phyloP scores from a whole-genome alignment of 1,140 invertebrate genomes.

The Rhopalosiphum maidis region DNA sequence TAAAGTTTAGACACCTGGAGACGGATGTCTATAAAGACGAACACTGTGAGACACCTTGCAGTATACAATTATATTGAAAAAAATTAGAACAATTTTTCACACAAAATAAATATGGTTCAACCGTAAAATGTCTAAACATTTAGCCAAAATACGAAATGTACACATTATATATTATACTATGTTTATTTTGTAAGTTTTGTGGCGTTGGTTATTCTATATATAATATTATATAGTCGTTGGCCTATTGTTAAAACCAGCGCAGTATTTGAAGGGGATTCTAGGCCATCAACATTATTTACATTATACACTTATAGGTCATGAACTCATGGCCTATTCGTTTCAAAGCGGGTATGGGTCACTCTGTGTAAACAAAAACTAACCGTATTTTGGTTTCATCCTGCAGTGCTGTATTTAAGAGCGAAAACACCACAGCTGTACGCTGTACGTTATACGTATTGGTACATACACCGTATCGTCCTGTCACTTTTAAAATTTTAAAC shows the following conservation, averaged over 20 bases:
- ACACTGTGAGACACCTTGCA: not conserved
- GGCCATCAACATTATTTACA: conserved; percentile 10
- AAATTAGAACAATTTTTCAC: not conserved
- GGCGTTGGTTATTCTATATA: not conserved
- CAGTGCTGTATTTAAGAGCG: not conserved
- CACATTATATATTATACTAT: not conserved
- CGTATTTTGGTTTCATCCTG: not conserved
- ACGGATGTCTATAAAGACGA: not conserved
- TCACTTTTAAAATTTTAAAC: not conserved
- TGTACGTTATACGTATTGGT: too few relatives aligned
- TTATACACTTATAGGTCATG: not conserved
- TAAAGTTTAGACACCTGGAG: not conserved
- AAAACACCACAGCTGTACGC: not conserved
- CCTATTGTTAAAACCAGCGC: not conserved
- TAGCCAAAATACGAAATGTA: not conserved
- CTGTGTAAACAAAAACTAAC: not conserved
- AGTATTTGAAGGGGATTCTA: not conserved
- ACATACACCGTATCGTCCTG: not conserved
- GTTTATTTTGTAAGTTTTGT: not conserved
- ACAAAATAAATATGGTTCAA: not conserved
- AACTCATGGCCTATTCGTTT: not conserved
- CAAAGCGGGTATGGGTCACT: not conserved
- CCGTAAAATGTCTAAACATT: not conserved
- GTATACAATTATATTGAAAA: not conserved
- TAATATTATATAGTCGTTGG: not conserved